Evolutionary conservation across 2,888 invertebrate species (phyloP).

Genomic region (Augochlorella aurata): DNA sequence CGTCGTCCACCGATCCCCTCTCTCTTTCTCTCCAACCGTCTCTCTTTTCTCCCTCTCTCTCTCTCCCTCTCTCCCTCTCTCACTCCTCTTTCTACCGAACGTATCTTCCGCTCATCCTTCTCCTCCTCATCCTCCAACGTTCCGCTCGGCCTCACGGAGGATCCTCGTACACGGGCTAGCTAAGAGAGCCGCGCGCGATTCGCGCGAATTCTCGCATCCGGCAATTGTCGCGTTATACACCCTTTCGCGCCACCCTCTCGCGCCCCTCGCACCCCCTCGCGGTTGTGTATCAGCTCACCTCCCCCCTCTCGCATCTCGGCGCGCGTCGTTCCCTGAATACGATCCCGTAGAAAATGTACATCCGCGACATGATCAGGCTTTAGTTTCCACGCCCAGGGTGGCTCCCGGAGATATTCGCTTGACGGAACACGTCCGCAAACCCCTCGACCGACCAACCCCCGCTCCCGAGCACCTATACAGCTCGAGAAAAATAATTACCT

Average conservation of each 20-base stretch:
- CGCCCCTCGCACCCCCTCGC: background rate
- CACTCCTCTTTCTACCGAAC: slow-evolving; percentile 1
- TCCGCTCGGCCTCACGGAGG: slow-evolving; percentile 49
- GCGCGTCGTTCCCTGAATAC: slow-evolving; percentile 58
- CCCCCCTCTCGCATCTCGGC: slow-evolving; percentile 39
- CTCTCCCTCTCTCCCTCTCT: slow-evolving; percentile 3
- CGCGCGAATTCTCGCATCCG: slow-evolving; percentile 77
- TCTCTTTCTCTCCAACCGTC: slow-evolving; percentile 26
- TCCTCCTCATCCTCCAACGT: slow-evolving; percentile 24
- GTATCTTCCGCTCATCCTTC: slow-evolving; percentile 34
- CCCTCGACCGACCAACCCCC: slow-evolving; percentile 36
- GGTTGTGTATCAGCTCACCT: slow-evolving; percentile 44
- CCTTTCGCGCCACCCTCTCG: slow-evolving; percentile 38
- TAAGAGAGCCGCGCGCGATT: slow-evolving; percentile 76
- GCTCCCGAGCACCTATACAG: slow-evolving; percentile 25
- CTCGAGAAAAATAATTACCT: slow-evolving; percentile 77
- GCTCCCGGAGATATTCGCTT: slow-evolving; percentile 61
- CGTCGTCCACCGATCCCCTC: slow-evolving; percentile 23
- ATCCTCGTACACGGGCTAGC: slow-evolving; percentile 52
- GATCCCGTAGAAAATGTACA: slow-evolving; percentile 68
- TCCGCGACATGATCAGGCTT: slow-evolving; percentile 70
- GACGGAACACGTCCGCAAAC: slow-evolving; percentile 57
- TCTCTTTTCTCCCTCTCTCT: background rate
- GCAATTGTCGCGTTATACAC: slow-evolving; percentile 73
- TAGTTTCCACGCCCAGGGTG: slow-evolving; percentile 69